These are phyloP conservation scores for Latrodectus hesperus DNA, from an alignment of 2,888 invertebrate genomes.

Conservation along the genomic window DNA sequence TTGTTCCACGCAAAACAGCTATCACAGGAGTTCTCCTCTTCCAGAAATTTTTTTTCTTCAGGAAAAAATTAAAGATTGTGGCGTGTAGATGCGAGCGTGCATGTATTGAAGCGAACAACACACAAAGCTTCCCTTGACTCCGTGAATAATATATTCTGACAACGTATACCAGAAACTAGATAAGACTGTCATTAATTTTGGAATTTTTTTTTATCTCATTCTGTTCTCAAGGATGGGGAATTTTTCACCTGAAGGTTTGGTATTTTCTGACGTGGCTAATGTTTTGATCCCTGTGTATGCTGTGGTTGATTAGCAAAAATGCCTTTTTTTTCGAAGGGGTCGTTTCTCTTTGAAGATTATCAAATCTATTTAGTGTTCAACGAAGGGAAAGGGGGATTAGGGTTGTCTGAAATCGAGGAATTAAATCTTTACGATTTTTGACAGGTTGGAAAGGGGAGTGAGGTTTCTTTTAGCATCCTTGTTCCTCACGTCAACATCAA, in stretches of 20 bases:
- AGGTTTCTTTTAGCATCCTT: no score
- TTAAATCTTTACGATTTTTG: constrained; percentile 46
- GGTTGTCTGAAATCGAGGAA: constrained; percentile 26
- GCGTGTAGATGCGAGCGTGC: no score
- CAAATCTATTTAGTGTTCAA: constrained; percentile 12
- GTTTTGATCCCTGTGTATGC: constrained; percentile 23
- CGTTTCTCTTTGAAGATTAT: constrained; percentile 26
- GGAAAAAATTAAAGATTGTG: no score
- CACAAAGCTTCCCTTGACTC: constrained; percentile 35
- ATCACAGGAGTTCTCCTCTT: no score
- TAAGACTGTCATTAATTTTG: constrained; percentile 47
- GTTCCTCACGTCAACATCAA: no score
- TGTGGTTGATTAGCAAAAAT: constrained; percentile 32
- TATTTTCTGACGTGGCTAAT: constrained; percentile 16
- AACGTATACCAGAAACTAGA: constrained; percentile 16
- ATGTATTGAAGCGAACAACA: background rate
- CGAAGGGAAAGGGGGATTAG: constrained; percentile 13
- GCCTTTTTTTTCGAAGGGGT: background rate
- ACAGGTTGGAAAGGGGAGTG: constrained; percentile 9
- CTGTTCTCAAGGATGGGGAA: background rate
- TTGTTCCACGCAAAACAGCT: no score
- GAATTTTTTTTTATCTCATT: background rate
- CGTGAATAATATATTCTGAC: constrained; percentile 52
- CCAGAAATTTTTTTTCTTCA: no score
- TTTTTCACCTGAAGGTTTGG: background rate